Base-by-base conservation (phyloP, 2,113 vertebrate genomes). In the Cephalopterus ornatus region DNA sequence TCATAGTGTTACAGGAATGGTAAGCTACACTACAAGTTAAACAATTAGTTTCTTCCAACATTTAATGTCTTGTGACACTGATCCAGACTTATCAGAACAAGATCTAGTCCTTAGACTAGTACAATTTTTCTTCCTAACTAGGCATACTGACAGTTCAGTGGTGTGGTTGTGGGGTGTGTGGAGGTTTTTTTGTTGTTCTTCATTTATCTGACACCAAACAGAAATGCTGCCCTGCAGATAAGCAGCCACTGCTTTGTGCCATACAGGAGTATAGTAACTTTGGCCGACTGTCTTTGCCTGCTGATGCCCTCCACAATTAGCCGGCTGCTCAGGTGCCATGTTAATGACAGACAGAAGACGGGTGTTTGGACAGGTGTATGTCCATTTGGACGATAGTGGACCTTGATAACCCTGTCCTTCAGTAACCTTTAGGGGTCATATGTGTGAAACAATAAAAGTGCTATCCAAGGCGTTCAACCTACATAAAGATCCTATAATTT, bases 311-410 rank as follows among this genome's bases (percentile, higher is more conserved):
- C n/a, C 50, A 49, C 7, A 71, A 23, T 47, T 71, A 41, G 39
- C 27, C 41, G 55, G 52, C 35, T 79, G 39, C 58, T 89, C 0
- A 0, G 23, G 12, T 83, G 8, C 37, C 63, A 0, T 11, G 7
- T 46, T 44, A 58, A 42, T 46, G 47, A 42, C 32, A 53, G 39
- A 21, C 13, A 80, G 71, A 50, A 66, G 12, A 37, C 5, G 11
- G 33, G 28, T 27, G 28, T 53, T 81, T 78, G 62, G 35, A 18
- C 23, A 30, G 30, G 16, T 8, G 14, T n/a, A 10, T 55, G 18
- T 37, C 50, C 3, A 3, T 20, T 49, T 8, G 6, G 33, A 39
- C 23, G 52, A 5, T 3, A 37, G 26, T 26, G 32, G 35, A 37
- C 6, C 21, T 87, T 91, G 42, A 66, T 72, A 49, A 67, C 14